These are phyloP conservation scores for Beroe ovata DNA, from an alignment of 37 sponge, comb jelly and placozoan species.

Conservation along the genomic window DNA sequence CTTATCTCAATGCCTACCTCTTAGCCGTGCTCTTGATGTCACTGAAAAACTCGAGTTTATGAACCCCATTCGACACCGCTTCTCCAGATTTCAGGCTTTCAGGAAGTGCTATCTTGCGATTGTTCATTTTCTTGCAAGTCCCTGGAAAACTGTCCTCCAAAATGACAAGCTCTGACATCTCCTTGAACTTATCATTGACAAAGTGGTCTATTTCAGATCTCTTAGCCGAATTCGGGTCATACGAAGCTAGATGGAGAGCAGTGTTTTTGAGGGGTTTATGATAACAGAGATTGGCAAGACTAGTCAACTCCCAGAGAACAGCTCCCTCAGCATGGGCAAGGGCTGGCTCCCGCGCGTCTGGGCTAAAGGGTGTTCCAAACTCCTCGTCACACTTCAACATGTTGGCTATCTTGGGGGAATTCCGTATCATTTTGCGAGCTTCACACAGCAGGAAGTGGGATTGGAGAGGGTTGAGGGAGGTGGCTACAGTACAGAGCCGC, in stretches of 20 bases:
- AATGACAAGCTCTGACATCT: background rate
- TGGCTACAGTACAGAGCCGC: constrained; percentile 26
- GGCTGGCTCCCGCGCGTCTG: constrained; percentile 17
- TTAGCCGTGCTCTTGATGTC: too few species aligned
- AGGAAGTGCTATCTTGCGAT: constrained; percentile 4
- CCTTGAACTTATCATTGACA: constrained; percentile 26
- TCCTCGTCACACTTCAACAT: constrained; percentile 49
- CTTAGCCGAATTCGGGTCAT: background rate
- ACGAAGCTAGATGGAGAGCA: background rate
- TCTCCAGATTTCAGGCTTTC: too few species aligned
- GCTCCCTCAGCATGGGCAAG: constrained; percentile 39
- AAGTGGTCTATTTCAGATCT: constrained; percentile 33
- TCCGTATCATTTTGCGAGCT: constrained; percentile 23
- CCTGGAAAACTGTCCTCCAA: constrained; percentile 20
- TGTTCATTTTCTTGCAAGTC: constrained; percentile 57
- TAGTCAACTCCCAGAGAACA: constrained; percentile 36
- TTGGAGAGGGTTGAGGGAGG: background rate
- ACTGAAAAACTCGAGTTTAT: too few species aligned
- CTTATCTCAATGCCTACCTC: too few species aligned
- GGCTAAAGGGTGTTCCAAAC: background rate
- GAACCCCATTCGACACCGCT: too few species aligned
- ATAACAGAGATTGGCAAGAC: background rate
- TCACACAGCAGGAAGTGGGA: constrained; percentile 26
- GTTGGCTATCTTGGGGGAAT: background rate
- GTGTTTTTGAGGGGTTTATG: constrained; percentile 6